Base-by-base conservation (phyloP, 2,888 invertebrate species). In the Megastigmus dorsalis region DNA sequence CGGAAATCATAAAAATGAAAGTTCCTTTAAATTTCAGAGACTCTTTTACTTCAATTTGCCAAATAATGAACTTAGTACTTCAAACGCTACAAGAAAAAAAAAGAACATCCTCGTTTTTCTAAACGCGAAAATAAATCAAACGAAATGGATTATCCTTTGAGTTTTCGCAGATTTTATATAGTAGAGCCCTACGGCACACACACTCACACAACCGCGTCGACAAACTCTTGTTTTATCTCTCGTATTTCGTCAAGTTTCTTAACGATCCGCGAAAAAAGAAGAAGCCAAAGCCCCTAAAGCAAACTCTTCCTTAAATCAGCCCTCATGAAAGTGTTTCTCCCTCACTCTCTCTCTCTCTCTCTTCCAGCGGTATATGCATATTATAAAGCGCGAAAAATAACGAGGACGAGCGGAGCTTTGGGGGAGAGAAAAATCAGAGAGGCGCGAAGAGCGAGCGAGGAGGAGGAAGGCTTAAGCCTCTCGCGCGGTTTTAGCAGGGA, bases 231-330 rank as follows among this genome's bases (percentile, higher is more conserved):
- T 9, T n/a, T 13, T 38, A 13, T 33, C 45, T 10, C n/a, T 33
- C 33, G 33, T 57, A 38, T 38, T 57, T 57, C 20, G 30, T 62
- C 33, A 33, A 48, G n/a, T 62, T 60, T 45, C 15, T 62, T 62
- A 62, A 62, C 60, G 28, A 48, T 48, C 48, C 20, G n/a, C n/a
- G 55, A 20, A 38, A 48, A 33, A 62, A 48, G 20, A 33, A 28
- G 45, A n/a, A 9, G 30, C 15, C 18, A 45, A 45, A 28, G n/a
- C 59, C 41, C 18, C 48, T 18, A n/a, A 52, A 28, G 20, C 43
- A 41, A 66, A 54, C 26, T 63, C 20, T 33, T 57, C 36, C 15
- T 38, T 41, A 65, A 63, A 63, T 48, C 43, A 55, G 33, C 45
- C 13, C 33, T 36, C 20, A 20, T 36, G 1, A 26, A 38, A 52